A percentile compares a stretch with the other conserved stretches of the same genome.
phyloP scores from a whole-genome alignment of 2,888 invertebrate species.

The Salpingus planirostris region DNA sequence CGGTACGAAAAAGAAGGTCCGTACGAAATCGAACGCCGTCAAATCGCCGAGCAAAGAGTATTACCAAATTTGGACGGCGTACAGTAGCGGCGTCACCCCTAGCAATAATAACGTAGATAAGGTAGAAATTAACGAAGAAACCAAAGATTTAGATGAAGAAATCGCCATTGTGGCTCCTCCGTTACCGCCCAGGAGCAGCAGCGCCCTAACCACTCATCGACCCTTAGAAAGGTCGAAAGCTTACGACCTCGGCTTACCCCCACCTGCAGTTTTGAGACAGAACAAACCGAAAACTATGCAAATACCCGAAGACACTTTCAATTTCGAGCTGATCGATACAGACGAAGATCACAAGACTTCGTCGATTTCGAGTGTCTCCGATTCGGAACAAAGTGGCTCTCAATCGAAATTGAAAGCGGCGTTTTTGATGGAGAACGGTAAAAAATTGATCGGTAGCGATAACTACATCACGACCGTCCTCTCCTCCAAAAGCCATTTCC shows the following conservation, averaged over 20 bases:
- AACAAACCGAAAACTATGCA: constrained; percentile 58
- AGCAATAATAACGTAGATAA: too few relatives aligned
- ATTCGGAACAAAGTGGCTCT: constrained; percentile 18
- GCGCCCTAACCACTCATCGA: too few relatives aligned
- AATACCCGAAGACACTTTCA: constrained; percentile 67
- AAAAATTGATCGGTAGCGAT: constrained; percentile 60
- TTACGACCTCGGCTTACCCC: constrained; percentile 30
- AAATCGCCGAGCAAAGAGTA: constrained; percentile 55
- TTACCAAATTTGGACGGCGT: constrained; percentile 61
- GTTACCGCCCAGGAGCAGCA: constrained; percentile 56
- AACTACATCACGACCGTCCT: constrained; percentile 62
- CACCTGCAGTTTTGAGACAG: constrained; percentile 57
- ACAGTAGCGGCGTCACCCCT: too few relatives aligned
- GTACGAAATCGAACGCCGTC: constrained; percentile 45
- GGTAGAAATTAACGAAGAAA: constrained; percentile 20
- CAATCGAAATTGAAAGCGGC: constrained; percentile 37
- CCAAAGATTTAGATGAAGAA: constrained; percentile 24
- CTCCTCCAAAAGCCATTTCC: constrained; percentile 43
- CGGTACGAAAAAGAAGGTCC: constrained; percentile 59
- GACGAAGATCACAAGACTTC: constrained; percentile 52
- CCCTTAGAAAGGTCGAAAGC: constrained; percentile 57
- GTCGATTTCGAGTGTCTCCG: constrained; percentile 20
- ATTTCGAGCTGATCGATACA: constrained; percentile 75
- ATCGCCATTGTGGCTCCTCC: constrained; percentile 54
- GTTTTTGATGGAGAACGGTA: constrained; percentile 47